Evolutionary conservation across 2,888 invertebrate genomes (phyloP).

Genomic region (Caenorhabditis drosophilae): DNA sequence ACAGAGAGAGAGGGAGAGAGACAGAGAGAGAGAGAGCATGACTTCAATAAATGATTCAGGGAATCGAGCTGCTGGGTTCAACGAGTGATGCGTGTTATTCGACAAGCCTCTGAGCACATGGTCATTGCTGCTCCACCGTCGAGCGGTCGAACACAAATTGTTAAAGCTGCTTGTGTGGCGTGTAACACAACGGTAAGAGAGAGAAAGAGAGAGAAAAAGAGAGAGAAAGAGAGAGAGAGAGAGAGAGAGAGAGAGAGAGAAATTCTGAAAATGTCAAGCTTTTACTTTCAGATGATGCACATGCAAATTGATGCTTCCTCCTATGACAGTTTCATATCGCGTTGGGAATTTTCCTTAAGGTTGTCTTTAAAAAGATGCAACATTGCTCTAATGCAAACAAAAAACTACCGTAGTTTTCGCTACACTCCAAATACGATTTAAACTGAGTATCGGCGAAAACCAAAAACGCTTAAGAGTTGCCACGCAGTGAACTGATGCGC

Average conservation of each 20-base stretch:
- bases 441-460: too few species aligned
- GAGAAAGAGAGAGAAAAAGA: background rate
- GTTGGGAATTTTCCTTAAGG: conserved; percentile 39
- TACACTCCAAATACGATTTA: too few species aligned
- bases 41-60: background rate
- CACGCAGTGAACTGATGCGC: too few species aligned
- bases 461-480: too few species aligned
- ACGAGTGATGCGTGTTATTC: conserved; percentile 47
- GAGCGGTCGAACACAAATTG: conserved; percentile 39
- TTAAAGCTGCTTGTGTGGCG: conserved; percentile 43
- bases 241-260: background rate
- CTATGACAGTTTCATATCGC: conserved; percentile 34
- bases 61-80: conserved; percentile 49
- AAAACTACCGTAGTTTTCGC: too few species aligned
- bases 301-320: conserved; percentile 35
- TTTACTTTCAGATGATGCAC: conserved; percentile 28
- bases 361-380: too few species aligned
- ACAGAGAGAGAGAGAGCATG: too few species aligned
- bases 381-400: too few species aligned
- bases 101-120: conserved; percentile 58
- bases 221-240: background rate
- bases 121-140: conserved; percentile 36
- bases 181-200: conserved; percentile 33
- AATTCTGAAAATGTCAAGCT: background rate
- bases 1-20: too few species aligned